These are phyloP conservation scores for Habrosyne pyritoides DNA, from an alignment of 2,888 invertebrate species.

Conservation along the genomic window DNA sequence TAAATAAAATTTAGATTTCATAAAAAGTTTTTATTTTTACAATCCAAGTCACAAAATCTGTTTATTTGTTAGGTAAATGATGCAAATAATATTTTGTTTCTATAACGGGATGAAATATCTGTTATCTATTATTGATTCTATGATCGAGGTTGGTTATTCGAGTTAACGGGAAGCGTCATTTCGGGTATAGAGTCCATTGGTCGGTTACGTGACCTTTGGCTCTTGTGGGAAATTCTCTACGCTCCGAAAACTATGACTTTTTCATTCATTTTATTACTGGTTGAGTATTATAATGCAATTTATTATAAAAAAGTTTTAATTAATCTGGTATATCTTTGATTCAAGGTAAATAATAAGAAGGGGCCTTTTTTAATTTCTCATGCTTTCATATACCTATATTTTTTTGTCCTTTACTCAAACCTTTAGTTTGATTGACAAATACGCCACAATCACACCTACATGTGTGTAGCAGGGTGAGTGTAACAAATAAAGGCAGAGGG, in stretches of 20 bases:
- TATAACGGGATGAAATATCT: no score
- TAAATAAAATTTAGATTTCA: no score
- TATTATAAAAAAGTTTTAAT: not conserved
- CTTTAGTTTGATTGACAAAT: slow-evolving; percentile 29
- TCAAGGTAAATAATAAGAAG: no score
- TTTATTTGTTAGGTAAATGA: no score
- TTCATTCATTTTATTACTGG: slow-evolving; percentile 20
- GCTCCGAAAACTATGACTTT: slow-evolving; percentile 28
- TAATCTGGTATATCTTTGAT: not conserved
- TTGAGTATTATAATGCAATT: not conserved
- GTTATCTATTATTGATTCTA: slow-evolving; percentile 35
- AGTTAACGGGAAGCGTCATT: slow-evolving; percentile 55
- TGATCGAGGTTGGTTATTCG: slow-evolving; percentile 43
- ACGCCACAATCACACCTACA: no score
- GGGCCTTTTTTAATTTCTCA: no score
- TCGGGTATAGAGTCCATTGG: slow-evolving; percentile 57
- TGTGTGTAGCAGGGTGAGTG: slow-evolving; percentile 53
- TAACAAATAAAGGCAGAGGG: slow-evolving; percentile 55
- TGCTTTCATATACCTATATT: no score
- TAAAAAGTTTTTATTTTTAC: no score
- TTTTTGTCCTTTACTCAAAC: no score
- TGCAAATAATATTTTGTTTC: no score
- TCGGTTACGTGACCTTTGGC: slow-evolving; percentile 64
- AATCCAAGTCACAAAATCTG: no score
- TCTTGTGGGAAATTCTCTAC: slow-evolving; percentile 33